A percentile compares a stretch with the other conserved stretches of the same genome.
These are phyloP conservation scores for Colletes gigas DNA, from an alignment of 1,140 invertebrate genomes.

Conservation along the genomic window DNA sequence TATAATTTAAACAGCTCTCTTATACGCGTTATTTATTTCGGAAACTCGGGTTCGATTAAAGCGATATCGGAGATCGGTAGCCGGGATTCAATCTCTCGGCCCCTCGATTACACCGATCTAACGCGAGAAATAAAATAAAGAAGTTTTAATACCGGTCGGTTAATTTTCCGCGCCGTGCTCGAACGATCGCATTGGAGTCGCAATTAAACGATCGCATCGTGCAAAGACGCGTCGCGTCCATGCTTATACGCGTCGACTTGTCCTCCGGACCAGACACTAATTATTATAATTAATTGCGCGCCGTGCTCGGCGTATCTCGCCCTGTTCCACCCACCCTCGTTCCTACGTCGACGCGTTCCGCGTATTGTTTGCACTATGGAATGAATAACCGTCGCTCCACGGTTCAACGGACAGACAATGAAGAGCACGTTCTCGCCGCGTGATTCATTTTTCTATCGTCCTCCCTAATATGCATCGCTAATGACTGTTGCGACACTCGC, in stretches of 20 bases:
- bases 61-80: too few relatives aligned
- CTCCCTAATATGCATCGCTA: constrained; percentile 20
- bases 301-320: constrained; percentile 42
- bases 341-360: constrained; percentile 41
- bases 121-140: not conserved
- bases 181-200: constrained; percentile 14
- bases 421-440: constrained; percentile 12
- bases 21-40: too few relatives aligned
- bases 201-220: constrained; percentile 44
- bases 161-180: not conserved
- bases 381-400: constrained; percentile 18
- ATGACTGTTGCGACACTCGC: not conserved
- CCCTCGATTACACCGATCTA: too few relatives aligned
- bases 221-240: constrained; percentile 2
- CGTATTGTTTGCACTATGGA: constrained; percentile 43
- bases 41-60: too few relatives aligned
- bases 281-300: constrained; percentile 58
- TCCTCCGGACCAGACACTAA: constrained; percentile 43
- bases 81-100: too few relatives aligned
- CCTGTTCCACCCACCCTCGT: constrained; percentile 52
- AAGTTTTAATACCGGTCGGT: not conserved
- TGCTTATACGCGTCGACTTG: constrained; percentile 21
- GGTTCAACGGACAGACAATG: constrained; percentile 26
- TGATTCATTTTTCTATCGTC: constrained; percentile 14
- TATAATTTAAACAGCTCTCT: too few relatives aligned